Percentiles rank a stretch among this genome's conserved stretches.
phyloP scores from a whole-genome alignment of 2,113 vertebrate genomes.

The Poeciliopsis occidentalis region DNA sequence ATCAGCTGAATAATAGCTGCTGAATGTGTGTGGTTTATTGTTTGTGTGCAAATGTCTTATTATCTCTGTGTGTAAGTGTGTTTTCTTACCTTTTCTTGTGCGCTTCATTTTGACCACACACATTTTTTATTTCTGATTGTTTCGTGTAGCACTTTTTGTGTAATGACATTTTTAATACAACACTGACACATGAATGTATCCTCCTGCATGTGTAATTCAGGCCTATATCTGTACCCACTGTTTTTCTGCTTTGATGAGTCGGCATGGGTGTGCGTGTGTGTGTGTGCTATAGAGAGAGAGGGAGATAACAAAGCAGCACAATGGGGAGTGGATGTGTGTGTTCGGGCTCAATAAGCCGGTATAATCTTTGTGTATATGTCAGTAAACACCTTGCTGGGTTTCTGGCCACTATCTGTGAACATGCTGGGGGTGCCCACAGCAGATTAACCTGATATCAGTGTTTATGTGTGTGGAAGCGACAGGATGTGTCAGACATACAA shows the following conservation, averaged over 20 bases:
- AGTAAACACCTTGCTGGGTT: conserved; percentile 54
- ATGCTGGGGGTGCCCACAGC: conserved; percentile 18
- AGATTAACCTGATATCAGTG: conserved; percentile 44
- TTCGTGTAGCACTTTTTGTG: conserved; percentile 14
- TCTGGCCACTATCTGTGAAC: conserved; percentile 43
- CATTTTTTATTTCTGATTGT: conserved; percentile 27
- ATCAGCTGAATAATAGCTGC: conserved; percentile 46
- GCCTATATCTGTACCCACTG: background rate
- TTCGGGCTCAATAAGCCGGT: conserved; percentile 42
- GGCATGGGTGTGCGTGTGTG: background rate
- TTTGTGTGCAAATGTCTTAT: conserved; percentile 20
- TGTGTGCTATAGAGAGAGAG: too few relatives aligned
- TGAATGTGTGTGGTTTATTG: conserved; percentile 7
- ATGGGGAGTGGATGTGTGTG: conserved; percentile 17
- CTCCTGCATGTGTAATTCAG: background rate
- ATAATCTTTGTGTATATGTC: conserved; percentile 50
- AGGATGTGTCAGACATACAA: conserved; percentile 1
- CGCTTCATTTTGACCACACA: conserved; percentile 10
- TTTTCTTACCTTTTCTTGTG: conserved; percentile 26
- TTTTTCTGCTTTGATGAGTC: conserved; percentile 15
- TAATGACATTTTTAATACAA: conserved; percentile 1
- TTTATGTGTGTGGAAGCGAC: conserved; percentile 4
- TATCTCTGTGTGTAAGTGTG: conserved; percentile 16
- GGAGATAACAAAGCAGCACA: background rate
- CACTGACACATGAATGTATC: background rate